These are phyloP conservation scores for Pseudolaguvia tuberculata DNA, from an alignment of 2,113 vertebrate species.

Conservation along the genomic window DNA sequence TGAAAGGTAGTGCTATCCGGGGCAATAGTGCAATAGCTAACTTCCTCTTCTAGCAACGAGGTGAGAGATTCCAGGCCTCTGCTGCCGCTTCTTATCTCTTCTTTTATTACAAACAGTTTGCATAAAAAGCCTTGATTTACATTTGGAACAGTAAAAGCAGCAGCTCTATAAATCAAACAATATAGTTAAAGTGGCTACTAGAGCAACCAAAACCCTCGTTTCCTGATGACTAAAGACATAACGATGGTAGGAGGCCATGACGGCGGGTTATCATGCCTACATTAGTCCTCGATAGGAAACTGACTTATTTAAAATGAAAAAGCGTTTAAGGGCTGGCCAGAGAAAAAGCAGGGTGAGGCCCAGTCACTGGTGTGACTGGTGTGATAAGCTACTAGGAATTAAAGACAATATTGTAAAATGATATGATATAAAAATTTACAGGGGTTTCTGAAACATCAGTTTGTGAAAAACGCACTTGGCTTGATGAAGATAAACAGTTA, in stretches of 20 bases:
- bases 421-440: neutral
- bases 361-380: neutral
- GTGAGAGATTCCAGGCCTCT: conserved; percentile 36
- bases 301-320: neutral
- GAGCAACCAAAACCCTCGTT: conserved; percentile 9
- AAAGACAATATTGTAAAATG: neutral
- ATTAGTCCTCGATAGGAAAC: neutral
- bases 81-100: conserved; percentile 22
- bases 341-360: neutral
- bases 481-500: conserved; percentile 55
- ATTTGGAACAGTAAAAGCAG: conserved; percentile 10
- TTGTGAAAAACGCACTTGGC: neutral
- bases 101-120: conserved; percentile 24
- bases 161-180: conserved; percentile 13
- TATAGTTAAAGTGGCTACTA: neutral
- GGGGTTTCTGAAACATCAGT: neutral
- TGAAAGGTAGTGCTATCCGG: conserved; percentile 4
- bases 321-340: neutral
- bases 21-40: neutral
- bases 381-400: conserved; percentile 2
- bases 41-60: conserved; percentile 32
- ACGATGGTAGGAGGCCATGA: neutral
- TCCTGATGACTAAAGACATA: neutral
- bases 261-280: neutral
- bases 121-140: conserved; percentile 29